Percentiles rank a stretch among this genome's conserved stretches.
Evolutionary conservation across 2,888 invertebrate species (phyloP).

Genomic region (Ornithoptera priamus): DNA sequence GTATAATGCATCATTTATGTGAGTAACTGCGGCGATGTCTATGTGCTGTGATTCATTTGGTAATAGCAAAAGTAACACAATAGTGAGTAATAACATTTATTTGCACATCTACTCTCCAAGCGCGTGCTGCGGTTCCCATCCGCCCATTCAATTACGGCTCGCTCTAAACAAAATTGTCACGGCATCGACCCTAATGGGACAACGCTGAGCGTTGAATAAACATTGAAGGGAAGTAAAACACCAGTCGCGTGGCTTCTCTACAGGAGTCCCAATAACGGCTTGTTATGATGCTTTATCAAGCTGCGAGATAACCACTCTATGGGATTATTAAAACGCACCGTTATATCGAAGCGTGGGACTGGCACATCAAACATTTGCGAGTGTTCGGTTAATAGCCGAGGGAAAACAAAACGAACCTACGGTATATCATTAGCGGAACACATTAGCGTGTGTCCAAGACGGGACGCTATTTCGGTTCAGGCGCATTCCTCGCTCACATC

Average conservation of each 20-base stretch:
- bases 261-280: slow-evolving; percentile 69
- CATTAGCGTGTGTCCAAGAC: slow-evolving; percentile 33
- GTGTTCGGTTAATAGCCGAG: slow-evolving; percentile 40
- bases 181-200: slow-evolving; percentile 70
- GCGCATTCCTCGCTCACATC: slow-evolving; percentile 36
- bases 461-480: slow-evolving; percentile 36
- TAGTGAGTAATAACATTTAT: slow-evolving; percentile 66
- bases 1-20: slow-evolving; percentile 49
- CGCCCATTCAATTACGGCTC: slow-evolving; percentile 74
- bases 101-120: slow-evolving; percentile 59
- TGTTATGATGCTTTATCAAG: slow-evolving; percentile 52
- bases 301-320: slow-evolving; percentile 49
- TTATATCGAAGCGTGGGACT: slow-evolving; percentile 47
- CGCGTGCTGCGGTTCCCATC: slow-evolving; percentile 69
- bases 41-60: slow-evolving; percentile 50
- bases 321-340: slow-evolving; percentile 56
- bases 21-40: slow-evolving; percentile 42
- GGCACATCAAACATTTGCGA: slow-evolving; percentile 39
- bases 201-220: slow-evolving; percentile 69
- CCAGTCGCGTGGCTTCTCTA: slow-evolving; percentile 70
- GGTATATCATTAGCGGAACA: slow-evolving; percentile 31
- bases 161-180: slow-evolving; percentile 67
- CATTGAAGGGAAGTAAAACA: slow-evolving; percentile 62
- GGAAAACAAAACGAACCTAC: slow-evolving; percentile 40
- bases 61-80: slow-evolving; percentile 57